Conservation (phyloP, 2,888 invertebrate species). For the Aphodius granarius region DNA sequence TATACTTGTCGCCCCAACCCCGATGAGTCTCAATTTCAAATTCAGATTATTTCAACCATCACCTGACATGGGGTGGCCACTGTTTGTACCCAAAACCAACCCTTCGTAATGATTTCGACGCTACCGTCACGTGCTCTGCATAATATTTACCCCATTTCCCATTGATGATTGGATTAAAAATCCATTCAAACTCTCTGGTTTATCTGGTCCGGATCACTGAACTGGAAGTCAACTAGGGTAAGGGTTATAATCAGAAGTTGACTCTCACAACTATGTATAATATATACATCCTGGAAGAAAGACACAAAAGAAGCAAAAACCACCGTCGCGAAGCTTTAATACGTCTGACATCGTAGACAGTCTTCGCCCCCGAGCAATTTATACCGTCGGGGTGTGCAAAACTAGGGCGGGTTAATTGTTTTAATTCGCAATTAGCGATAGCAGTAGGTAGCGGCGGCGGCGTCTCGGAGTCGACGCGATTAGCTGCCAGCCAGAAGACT, state of each 20-base stretch:
- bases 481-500: neutral
- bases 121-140: neutral
- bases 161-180: neutral
- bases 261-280: neutral
- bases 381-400: neutral
- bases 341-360: neutral
- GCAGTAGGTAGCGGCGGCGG: neutral
- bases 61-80: neutral
- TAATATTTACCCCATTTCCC: neutral
- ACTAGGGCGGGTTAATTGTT: neutral
- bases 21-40: constrained; percentile 14
- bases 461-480: neutral
- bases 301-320: neutral
- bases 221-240: neutral
- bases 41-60: constrained; percentile 15
- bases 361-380: neutral
- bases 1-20: constrained; percentile 11
- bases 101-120: neutral
- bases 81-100: neutral
- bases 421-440: neutral
- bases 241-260: neutral
- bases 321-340: neutral
- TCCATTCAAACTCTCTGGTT: neutral
- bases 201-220: neutral
- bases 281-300: too few species aligned